phyloP scores from a whole-genome alignment of 2,797 vertebrate genomes.

The Sternarchorhynchus goeldii region DNA sequence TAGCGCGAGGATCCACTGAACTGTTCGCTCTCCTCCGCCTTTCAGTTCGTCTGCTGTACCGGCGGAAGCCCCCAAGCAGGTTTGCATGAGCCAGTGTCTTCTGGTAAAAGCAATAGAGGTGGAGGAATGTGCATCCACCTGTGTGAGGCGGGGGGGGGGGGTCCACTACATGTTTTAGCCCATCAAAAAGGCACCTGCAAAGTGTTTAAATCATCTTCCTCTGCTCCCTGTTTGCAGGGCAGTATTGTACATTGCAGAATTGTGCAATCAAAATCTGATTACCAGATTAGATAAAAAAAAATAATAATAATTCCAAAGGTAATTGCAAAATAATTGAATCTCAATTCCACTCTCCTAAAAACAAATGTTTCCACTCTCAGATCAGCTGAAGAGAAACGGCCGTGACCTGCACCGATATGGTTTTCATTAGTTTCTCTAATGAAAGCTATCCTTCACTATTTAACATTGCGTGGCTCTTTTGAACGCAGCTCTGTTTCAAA shows the following conservation, averaged over 20 bases:
- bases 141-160: too few species aligned
- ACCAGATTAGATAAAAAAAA: slow-evolving; percentile 52
- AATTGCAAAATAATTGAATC: slow-evolving; percentile 59
- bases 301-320: slow-evolving; percentile 40
- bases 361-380: slow-evolving; percentile 47
- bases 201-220: slow-evolving; percentile 19
- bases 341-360: slow-evolving; percentile 30
- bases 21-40: not conserved
- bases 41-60: not conserved
- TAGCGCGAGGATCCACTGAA: not conserved
- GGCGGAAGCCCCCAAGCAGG: not conserved
- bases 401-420: slow-evolving; percentile 30
- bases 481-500: not conserved
- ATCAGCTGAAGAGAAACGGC: slow-evolving; percentile 28
- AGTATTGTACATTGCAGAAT: slow-evolving; percentile 17
- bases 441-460: slow-evolving; percentile 31
- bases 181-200: not conserved
- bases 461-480: not conserved
- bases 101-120: slow-evolving; percentile 8
- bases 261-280: slow-evolving; percentile 39
- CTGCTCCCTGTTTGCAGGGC: slow-evolving; percentile 16
- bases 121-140: not conserved
- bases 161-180: not conserved
- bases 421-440: slow-evolving; percentile 40
- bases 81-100: slow-evolving; percentile 14